Conservation (phyloP, 1,140 invertebrate species). For the Triops longicaudatus region DNA sequence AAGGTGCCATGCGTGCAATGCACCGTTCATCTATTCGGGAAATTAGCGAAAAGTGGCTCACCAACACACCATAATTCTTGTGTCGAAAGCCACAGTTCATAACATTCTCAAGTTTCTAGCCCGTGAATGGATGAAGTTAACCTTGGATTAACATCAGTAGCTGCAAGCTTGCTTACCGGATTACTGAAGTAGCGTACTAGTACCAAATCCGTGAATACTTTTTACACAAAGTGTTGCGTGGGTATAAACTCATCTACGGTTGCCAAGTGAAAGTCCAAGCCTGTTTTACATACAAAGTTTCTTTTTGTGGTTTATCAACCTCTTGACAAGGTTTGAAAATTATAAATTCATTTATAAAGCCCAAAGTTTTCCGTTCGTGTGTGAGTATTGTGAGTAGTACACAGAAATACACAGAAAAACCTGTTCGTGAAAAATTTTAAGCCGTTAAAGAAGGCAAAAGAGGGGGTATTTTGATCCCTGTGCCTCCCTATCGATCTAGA, state of each 20-base stretch:
- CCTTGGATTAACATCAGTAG: not conserved
- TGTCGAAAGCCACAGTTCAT: not conserved
- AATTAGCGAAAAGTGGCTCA: not conserved
- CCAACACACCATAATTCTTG: not conserved
- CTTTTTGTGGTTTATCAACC: not conserved
- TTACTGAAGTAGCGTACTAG: not conserved
- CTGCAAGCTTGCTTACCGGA: not conserved
- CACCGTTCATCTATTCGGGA: not conserved
- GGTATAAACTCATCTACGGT: not conserved
- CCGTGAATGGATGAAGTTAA: not conserved
- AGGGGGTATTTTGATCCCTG: not conserved
- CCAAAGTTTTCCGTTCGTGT: not conserved
- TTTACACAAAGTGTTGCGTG: not conserved
- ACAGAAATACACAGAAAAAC: not conserved
- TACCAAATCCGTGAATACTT: not conserved
- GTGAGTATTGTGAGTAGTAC: not conserved
- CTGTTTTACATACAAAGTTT: not conserved
- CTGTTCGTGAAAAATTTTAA: not conserved
- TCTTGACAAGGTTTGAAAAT: not conserved
- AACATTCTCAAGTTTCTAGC: not conserved
- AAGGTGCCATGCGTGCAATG: not conserved
- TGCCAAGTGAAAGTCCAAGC: slow-evolving; percentile 14
- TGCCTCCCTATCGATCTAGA: not conserved
- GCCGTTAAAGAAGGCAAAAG: not conserved
- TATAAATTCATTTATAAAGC: no score